Conservation (phyloP, 2,888 invertebrate genomes). For the Microplitis deprimator region DNA sequence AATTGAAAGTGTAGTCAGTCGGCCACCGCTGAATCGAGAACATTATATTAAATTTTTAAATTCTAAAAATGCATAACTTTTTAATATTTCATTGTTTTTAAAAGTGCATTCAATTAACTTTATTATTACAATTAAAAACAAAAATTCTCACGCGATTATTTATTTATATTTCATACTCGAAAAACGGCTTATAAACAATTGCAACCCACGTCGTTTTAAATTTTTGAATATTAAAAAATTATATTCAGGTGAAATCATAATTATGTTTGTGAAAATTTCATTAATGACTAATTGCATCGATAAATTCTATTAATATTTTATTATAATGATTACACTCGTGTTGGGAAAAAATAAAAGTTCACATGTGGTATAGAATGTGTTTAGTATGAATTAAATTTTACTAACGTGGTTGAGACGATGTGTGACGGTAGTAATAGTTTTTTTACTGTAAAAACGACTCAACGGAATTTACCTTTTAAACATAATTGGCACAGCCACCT, state of each 20-base stretch:
- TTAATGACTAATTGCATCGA: background rate
- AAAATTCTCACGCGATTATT: background rate
- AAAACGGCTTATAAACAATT: too few species aligned
- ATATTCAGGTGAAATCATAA: background rate
- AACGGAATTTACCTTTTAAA: slow-evolving; percentile 61
- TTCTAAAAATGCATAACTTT: background rate
- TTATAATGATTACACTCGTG: background rate
- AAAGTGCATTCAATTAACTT: too few species aligned
- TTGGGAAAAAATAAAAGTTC: background rate
- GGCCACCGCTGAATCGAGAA: slow-evolving; percentile 60
- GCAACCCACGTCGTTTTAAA: too few species aligned
- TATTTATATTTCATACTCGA: background rate
- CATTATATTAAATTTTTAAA: slow-evolving; percentile 40
- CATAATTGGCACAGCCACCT: slow-evolving; percentile 68
- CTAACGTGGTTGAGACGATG: slow-evolving; percentile 33
- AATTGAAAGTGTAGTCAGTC: slow-evolving; percentile 47
- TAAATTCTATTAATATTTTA: background rate
- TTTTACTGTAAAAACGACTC: slow-evolving; percentile 53
- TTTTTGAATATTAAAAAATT: background rate
- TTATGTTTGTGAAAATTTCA: background rate
- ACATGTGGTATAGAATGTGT: background rate
- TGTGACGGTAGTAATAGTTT: slow-evolving; percentile 45
- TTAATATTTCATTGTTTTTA: background rate
- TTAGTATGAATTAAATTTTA: background rate
- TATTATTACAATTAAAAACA: too few species aligned